Conservation (phyloP, 2,888 invertebrate species). For the Euspilapteryx auroguttella region DNA sequence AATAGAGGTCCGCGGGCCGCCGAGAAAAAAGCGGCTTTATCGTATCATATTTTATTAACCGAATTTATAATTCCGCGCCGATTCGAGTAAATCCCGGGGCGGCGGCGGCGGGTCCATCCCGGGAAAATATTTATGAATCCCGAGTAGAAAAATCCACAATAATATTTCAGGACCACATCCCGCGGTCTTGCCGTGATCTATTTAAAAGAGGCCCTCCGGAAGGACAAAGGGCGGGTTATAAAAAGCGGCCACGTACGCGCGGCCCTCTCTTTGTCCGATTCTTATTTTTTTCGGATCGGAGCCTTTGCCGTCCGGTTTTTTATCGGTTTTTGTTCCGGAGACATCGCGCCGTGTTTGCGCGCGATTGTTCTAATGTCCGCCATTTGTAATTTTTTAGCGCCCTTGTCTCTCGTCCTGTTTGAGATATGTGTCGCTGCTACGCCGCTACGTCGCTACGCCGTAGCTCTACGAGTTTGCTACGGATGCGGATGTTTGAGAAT, state of each 20-base stretch:
- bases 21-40: constrained; percentile 48
- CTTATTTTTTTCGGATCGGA: constrained; percentile 60
- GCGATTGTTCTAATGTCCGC: constrained; percentile 52
- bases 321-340: constrained; percentile 61
- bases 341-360: constrained; percentile 32
- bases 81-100: constrained; percentile 40
- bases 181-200: constrained; percentile 54
- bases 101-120: constrained; percentile 15
- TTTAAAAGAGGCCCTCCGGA: constrained; percentile 53
- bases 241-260: constrained; percentile 52
- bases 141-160: constrained; percentile 61
- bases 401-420: too few relatives aligned
- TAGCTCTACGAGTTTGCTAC: too few relatives aligned
- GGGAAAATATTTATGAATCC: constrained; percentile 58
- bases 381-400: constrained; percentile 58
- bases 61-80: constrained; percentile 59
- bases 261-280: constrained; percentile 52
- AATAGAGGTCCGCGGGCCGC: constrained; percentile 44
- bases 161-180: constrained; percentile 55
- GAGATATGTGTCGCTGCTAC: too few relatives aligned
- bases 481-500: too few relatives aligned
- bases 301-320: constrained; percentile 47
- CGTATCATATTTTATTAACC: constrained; percentile 60
- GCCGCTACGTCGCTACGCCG: too few relatives aligned
- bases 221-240: constrained; percentile 57